Conservation (phyloP, 35 echinoderm and acorn worm genomes). For the Stichopus chloronotus region DNA sequence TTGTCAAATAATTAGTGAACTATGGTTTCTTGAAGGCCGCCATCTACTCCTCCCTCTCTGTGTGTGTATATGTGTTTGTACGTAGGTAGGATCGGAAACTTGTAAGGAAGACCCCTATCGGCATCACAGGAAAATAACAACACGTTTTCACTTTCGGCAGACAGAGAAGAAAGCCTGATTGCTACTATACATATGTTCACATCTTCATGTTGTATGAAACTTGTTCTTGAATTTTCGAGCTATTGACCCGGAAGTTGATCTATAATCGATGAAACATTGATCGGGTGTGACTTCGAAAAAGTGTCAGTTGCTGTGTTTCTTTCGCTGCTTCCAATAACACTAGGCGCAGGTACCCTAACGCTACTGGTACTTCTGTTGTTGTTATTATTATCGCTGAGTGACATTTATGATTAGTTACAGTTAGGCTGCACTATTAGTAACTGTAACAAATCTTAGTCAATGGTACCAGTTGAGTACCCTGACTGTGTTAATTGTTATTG, state of each 20-base stretch:
- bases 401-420: background rate
- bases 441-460: background rate
- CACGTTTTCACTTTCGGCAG: background rate
- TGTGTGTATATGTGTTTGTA: background rate
- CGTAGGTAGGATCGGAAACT: background rate
- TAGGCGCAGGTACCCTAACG: slow-evolving; percentile 42
- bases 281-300: slow-evolving; percentile 48
- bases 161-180: background rate
- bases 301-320: slow-evolving; percentile 30
- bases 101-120: background rate
- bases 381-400: background rate
- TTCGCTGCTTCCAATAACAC: slow-evolving; percentile 36
- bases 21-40: slow-evolving; percentile 28
- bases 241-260: slow-evolving; percentile 33
- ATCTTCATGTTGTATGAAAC: background rate
- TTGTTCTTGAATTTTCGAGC: background rate
- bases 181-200: background rate
- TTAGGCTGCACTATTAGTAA: background rate
- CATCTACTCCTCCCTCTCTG: background rate
- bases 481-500: background rate
- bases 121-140: background rate
- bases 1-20: background rate
- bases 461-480: background rate
- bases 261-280: slow-evolving; percentile 25
- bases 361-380: background rate